Conservation (phyloP, 2,888 invertebrate genomes). For the Acanthosoma haemorrhoidale region DNA sequence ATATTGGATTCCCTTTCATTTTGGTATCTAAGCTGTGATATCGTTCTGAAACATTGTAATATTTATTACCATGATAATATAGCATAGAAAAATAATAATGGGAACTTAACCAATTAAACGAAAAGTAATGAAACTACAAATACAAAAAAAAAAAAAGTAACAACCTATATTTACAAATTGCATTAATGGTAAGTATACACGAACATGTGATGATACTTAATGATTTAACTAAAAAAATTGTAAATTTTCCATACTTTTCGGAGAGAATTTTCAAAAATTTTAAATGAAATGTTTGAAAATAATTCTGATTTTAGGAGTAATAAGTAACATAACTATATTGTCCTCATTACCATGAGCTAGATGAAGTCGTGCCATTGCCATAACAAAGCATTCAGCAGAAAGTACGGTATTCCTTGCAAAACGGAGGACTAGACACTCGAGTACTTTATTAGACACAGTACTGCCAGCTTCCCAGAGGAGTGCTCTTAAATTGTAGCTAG, state of each 20-base stretch:
- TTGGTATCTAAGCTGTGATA: constrained; percentile 65
- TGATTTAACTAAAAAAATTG: too few species aligned
- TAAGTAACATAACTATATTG: too few species aligned
- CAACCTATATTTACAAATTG: too few species aligned
- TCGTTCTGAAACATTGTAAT: constrained; percentile 57
- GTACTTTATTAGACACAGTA: constrained; percentile 68
- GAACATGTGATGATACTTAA: too few species aligned
- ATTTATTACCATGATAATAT: constrained; percentile 50
- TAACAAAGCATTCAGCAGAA: constrained; percentile 58
- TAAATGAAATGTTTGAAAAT: too few species aligned
- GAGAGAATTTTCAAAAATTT: too few species aligned
- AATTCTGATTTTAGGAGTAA: too few species aligned
- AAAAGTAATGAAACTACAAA: too few species aligned
- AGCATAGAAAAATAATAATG: neutral
- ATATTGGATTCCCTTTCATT: constrained; percentile 64
- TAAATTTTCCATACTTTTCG: too few species aligned
- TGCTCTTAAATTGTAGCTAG: constrained; percentile 59
- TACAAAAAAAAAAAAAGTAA: too few species aligned
- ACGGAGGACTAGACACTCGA: constrained; percentile 63
- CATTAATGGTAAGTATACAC: too few species aligned
- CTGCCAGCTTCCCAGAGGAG: constrained; percentile 64
- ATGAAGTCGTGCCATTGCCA: constrained; percentile 60
- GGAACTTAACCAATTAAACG: too few species aligned
- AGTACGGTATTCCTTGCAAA: constrained; percentile 58
- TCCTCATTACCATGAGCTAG: constrained; percentile 56